Conservation (phyloP, 1,140 invertebrate species). For the Elysia chlorotica region DNA sequence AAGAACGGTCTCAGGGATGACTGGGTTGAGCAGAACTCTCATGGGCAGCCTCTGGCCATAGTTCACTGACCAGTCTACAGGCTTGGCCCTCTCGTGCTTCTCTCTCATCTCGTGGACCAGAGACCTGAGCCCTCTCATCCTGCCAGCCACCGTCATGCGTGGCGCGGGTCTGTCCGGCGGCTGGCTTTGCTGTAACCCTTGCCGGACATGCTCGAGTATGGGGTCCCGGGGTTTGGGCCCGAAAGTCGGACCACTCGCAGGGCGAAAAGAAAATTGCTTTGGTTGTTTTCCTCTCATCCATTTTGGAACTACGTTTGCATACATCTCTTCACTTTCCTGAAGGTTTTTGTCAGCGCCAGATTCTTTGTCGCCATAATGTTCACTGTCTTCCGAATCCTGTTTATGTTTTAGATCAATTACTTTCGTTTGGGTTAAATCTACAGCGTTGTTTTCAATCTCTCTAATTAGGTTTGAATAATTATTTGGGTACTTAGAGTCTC, state of each 20-base stretch:
- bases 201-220: constrained; percentile 13
- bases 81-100: constrained; percentile 32
- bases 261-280: background rate
- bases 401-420: no score
- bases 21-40: constrained; percentile 36
- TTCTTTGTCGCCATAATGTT: no score
- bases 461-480: no score
- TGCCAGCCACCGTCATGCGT: constrained; percentile 10
- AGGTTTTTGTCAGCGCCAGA: no score
- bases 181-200: background rate
- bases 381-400: no score
- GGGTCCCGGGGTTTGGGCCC: background rate
- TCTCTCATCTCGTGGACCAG: constrained; percentile 36
- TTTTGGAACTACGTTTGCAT: background rate
- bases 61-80: constrained; percentile 38
- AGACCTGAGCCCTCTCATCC: constrained; percentile 31
- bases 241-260: background rate
- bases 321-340: no score
- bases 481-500: no score
- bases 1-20: no score
- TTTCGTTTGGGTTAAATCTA: no score
- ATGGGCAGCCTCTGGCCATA: constrained; percentile 34
- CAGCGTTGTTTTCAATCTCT: no score
- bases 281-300: background rate
- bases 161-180: background rate